Base-by-base conservation (phyloP, 2,113 vertebrate genomes). In the Laterallus jamaicensis region DNA sequence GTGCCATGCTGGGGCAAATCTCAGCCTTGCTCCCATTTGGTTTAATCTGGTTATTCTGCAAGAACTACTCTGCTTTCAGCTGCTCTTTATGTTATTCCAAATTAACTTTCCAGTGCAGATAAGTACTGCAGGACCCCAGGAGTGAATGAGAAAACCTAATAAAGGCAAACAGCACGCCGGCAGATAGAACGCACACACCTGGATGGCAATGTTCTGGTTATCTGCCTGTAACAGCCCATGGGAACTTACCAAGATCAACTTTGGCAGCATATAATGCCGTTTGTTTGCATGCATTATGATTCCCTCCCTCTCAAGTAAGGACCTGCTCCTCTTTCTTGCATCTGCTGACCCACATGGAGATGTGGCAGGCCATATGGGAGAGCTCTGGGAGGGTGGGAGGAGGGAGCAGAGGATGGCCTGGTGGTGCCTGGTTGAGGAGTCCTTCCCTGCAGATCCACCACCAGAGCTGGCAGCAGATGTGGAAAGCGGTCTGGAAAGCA, bases 281-380 rank as follows among this genome's bases (percentile, higher is more conserved):
- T 55, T 47, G 26, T 50, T 62, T 55, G 29, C 2, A 2, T 60
- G 54, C 2, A 0, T 47, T 24, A 7, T 29, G 8, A 50, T 44
- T 37, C 15, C 12, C 5, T 78, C 28, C 17, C 32, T 83, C 16
- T 59, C 44, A 21, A 3, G 0, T 55, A 26, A 55, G 77, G 42
- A 67, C 12, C 12, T 50, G 15, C 37, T 70, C 32, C 24, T 59
- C 50, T 70, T 59, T 49, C 39, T n/a, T 32, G 22, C 37, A 10
- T 17, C 44, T 76, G 37, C 52, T 55, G 44, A 21, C 44, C 10
- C 0, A 0, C 2, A 1, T 0, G 0, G 69, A 31, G 40, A 47
- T 47, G 44, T 52, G 1, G 1, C 31, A 21, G n/a, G 15, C 29
- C 5, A 1, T 9, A 39, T 13, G 10, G 42, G 37, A 63, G 15